phyloP scores from a whole-genome alignment of 2,113 vertebrate species.

The Delphinapterus leucas region DNA sequence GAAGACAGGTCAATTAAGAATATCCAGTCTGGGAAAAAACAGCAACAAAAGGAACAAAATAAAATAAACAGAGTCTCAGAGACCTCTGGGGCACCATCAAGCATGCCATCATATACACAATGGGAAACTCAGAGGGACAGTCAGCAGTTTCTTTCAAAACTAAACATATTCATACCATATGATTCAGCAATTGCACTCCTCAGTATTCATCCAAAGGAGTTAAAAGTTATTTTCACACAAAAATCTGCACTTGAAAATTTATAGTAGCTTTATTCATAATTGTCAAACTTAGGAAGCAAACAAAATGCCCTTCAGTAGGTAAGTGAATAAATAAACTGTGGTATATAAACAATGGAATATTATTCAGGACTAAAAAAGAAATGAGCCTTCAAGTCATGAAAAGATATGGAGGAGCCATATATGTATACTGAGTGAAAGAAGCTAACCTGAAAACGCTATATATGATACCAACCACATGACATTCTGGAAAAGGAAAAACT shows the following conservation, averaged over 20 bases:
- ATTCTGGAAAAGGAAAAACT: background rate
- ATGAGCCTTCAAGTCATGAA: background rate
- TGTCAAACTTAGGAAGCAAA: background rate
- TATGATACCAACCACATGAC: background rate
- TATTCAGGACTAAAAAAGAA: background rate
- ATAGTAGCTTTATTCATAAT: background rate
- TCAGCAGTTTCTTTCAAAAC: background rate
- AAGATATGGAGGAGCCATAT: background rate
- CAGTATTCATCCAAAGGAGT: background rate
- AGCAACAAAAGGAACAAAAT: background rate
- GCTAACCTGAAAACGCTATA: background rate
- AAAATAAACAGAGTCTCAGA: background rate
- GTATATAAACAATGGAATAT: background rate
- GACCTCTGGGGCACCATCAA: background rate
- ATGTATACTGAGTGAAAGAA: background rate
- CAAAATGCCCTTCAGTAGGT: background rate
- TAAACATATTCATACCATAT: background rate
- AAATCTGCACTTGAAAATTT: background rate
- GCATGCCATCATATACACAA: background rate
- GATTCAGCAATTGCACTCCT: background rate
- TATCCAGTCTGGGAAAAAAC: background rate
- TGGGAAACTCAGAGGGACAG: background rate
- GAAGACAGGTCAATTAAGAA: background rate
- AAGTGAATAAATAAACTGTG: background rate
- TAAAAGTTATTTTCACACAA: background rate